These are phyloP conservation scores for Psittacula echo DNA, from an alignment of 2,797 vertebrate species.

Conservation along the genomic window DNA sequence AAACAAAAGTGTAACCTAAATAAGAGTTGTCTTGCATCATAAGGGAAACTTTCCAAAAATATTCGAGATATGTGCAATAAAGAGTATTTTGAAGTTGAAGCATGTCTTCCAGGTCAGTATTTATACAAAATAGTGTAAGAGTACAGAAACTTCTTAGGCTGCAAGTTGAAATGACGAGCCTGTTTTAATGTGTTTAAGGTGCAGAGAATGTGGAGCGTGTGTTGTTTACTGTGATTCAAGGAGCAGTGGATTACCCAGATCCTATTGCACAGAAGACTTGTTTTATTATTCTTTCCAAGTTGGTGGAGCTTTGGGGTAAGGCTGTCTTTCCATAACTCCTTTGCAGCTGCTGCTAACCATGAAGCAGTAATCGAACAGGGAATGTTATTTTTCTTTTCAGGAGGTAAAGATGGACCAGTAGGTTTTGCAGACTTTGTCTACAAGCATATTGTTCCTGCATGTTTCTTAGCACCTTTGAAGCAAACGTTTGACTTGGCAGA, in stretches of 20 bases:
- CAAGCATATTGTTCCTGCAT: constrained; percentile 96
- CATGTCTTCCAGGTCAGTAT: constrained; percentile 37
- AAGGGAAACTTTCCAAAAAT: constrained; percentile 50
- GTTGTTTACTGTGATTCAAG: constrained; percentile 95
- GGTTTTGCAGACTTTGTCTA: constrained; percentile 98
- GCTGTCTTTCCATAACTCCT: background rate
- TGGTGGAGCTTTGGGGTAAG: constrained; percentile 98
- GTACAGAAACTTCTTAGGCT: background rate
- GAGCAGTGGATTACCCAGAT: constrained; percentile 96
- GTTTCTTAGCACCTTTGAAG: constrained; percentile 96
- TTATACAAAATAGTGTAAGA: background rate
- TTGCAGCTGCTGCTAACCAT: background rate
- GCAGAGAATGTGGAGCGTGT: constrained; percentile 93
- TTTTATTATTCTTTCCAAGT: constrained; percentile 93
- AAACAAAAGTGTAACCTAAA: background rate
- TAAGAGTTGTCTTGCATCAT: constrained; percentile 57
- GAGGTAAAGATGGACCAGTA: constrained; percentile 94
- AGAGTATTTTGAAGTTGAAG: constrained; percentile 53
- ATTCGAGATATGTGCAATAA: constrained; percentile 55
- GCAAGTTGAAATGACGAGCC: background rate
- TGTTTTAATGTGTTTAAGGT: constrained; percentile 75
- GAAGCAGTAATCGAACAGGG: constrained; percentile 1
- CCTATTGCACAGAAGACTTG: constrained; percentile 98
- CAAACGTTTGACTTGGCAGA: constrained; percentile 96
- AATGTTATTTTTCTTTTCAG: constrained; percentile 73